Base-by-base conservation (phyloP, 2,888 invertebrate genomes). In the Norana najaformis region DNA sequence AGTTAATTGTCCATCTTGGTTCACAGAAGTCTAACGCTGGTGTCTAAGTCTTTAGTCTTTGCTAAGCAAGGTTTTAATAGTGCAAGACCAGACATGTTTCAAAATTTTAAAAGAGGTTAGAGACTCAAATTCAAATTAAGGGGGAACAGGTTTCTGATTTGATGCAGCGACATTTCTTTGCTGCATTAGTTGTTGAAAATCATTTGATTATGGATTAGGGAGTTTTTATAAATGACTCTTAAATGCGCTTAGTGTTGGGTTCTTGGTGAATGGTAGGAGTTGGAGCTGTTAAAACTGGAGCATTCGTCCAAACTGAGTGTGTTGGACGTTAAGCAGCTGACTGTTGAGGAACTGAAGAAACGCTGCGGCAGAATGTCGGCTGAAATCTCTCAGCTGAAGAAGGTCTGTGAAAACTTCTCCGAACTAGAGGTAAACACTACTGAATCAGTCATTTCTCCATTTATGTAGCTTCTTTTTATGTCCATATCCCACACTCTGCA, bases 261-360 rank as follows among this genome's bases (percentile, higher is more conserved):
- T 35, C 20, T 35, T 83, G 34, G 16, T 85, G 37, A 36, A 85
- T 36, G 20, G 16, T 85, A 85, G 85, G 85, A 85, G 23, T 85
- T 85, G 85, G 85, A 85, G 37, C 36, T 85, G 35, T 37, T 85
- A n/a, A 85, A 85, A 37, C 13, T 85, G 85, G 85, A 85, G 18
- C 85, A 85, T 36, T 85, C 85, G 35, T 36, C 36, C 35, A 85
- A 35, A 13, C 36, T 85, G 35, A 37, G 85, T 85, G 35, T 85
- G 35, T 85, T 85, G n/a, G 36, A 85, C 23, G 36, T 85, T 85
- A 85, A 85, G 37, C 35, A 85, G 36, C 5, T 36, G 18, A 36
- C 85, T 6, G 37, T 85, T 23, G 85, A 85, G 18, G 85, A 85
- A 0, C 85, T 85, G 1, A 85, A 34, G 11, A 37, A 37, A 14